Evolutionary conservation across 2,797 vertebrate species (phyloP).

Genomic region (Crypturellus tataupa): DNA sequence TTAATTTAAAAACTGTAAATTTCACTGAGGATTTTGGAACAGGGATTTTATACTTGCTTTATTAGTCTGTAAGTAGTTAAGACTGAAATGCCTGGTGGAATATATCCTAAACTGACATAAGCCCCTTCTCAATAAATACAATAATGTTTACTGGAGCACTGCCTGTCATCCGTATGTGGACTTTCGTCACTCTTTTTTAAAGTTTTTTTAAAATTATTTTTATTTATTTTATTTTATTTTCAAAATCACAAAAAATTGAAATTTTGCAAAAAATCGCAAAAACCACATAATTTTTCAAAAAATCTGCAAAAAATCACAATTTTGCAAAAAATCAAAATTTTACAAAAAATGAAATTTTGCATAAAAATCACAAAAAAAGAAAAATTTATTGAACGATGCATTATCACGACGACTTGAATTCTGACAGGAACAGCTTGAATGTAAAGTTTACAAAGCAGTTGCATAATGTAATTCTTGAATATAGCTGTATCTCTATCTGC

Average conservation of each 20-base stretch:
- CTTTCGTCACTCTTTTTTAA: constrained; percentile 86
- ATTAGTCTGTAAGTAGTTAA: constrained; percentile 32
- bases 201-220: no score
- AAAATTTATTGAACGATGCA: constrained; percentile 44
- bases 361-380: no score
- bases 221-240: no score
- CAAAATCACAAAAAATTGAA: no score
- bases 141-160: constrained; percentile 87
- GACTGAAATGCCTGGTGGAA: constrained; percentile 67
- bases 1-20: constrained; percentile 20
- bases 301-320: no score
- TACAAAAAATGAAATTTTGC: no score
- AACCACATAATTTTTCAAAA: no score
- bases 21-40: constrained; percentile 11
- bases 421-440: constrained; percentile 86
- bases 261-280: no score
- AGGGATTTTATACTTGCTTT: constrained; percentile 21
- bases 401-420: constrained; percentile 81
- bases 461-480: constrained; percentile 76
- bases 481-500: constrained; percentile 74
- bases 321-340: no score
- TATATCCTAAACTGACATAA: constrained; percentile 75
- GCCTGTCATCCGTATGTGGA: constrained; percentile 86
- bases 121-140: constrained; percentile 77
- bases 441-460: constrained; percentile 78